Percentiles rank a stretch among this genome's conserved stretches.
phyloP scores from a whole-genome alignment of 2,797 vertebrate genomes.

The Myiotriccus ornatus region DNA sequence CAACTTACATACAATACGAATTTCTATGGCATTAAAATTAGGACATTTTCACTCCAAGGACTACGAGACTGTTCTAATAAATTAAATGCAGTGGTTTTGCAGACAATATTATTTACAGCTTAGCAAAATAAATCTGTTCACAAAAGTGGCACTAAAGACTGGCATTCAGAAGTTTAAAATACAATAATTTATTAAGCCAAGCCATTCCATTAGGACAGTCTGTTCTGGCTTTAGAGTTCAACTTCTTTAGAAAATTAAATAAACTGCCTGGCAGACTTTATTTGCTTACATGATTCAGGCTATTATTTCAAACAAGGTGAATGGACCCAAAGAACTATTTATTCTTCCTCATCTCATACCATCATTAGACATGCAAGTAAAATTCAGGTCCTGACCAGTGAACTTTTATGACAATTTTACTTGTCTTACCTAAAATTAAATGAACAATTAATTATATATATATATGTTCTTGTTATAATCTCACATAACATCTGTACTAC shows the following conservation, averaged over 20 bases:
- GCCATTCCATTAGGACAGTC: background rate
- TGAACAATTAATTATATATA: background rate
- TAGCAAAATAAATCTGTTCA: background rate
- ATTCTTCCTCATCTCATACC: background rate
- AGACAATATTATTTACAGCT: background rate
- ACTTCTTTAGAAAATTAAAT: slow-evolving; percentile 25
- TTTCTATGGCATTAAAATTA: background rate
- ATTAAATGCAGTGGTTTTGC: background rate
- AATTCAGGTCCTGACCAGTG: background rate
- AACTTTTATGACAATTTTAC: background rate
- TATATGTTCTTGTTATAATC: background rate
- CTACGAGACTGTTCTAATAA: background rate
- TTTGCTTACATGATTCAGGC: background rate
- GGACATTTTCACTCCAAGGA: background rate
- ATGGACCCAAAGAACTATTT: background rate
- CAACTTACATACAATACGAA: background rate
- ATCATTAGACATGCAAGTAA: background rate
- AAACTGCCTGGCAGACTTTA: slow-evolving; percentile 13
- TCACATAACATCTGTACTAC: background rate
- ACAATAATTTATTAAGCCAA: background rate
- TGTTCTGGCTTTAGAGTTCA: background rate
- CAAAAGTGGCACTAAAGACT: background rate
- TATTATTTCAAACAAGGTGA: slow-evolving; percentile 22
- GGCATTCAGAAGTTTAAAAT: background rate
- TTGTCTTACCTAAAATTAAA: background rate